Conservation (phyloP, 1,140 invertebrate species). For the Drosophila obscura region DNA sequence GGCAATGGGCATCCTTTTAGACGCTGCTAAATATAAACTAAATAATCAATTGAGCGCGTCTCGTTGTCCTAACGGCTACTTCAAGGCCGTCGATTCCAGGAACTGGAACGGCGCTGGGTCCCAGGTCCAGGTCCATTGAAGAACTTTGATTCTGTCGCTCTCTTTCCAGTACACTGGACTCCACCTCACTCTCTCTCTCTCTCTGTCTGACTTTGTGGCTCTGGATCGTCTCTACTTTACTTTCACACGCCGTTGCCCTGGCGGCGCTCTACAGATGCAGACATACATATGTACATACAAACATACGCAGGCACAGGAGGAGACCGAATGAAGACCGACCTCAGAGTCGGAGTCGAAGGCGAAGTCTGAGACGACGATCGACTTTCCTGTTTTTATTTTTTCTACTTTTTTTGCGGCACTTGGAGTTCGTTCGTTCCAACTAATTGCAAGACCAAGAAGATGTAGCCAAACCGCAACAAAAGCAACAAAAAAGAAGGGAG, state of each 20-base stretch:
- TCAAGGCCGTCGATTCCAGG: constrained; percentile 73
- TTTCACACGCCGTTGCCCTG: constrained; percentile 63
- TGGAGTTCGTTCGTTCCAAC: constrained; percentile 50
- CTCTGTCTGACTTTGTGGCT: constrained; percentile 40
- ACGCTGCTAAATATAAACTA: constrained; percentile 78
- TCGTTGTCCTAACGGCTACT: constrained; percentile 72
- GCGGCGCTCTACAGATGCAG: constrained; percentile 36
- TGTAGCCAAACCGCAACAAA: constrained; percentile 42
- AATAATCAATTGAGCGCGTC: constrained; percentile 78
- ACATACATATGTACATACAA: constrained; percentile 9
- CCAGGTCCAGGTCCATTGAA: constrained; percentile 52
- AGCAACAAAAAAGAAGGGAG: neutral
- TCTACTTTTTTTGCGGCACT: constrained; percentile 29
- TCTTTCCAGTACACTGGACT: constrained; percentile 10
- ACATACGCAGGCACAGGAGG: constrained; percentile 3
- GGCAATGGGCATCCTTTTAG: constrained; percentile 63
- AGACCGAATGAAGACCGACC: constrained; percentile 1
- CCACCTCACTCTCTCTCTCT: constrained; percentile 24
- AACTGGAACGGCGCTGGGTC: constrained; percentile 47
- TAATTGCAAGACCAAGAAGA: constrained; percentile 53
- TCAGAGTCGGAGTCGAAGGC: neutral
- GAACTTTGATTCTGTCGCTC: constrained; percentile 59
- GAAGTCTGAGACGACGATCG: constrained; percentile 22
- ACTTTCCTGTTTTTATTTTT: constrained; percentile 55
- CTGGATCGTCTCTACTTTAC: constrained; percentile 36